A percentile compares a stretch with the other conserved stretches of the same genome.
Conservation (phyloP, 37 sponge, comb jelly and placozoan species). For the Eunapius fragilis region DNA sequence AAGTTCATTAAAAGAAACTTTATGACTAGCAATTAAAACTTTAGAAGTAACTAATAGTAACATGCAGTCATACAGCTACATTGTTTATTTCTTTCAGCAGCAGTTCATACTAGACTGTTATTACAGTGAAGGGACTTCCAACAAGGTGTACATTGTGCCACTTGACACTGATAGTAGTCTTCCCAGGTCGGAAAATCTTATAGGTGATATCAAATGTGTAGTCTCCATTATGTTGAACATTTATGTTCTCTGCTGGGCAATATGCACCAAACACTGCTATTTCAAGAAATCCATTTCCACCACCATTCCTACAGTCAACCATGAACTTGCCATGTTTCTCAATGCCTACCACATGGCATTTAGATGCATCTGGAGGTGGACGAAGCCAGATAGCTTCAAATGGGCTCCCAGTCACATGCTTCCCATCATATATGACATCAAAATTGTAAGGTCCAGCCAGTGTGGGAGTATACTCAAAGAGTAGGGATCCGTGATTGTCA, state of each 20-base stretch:
- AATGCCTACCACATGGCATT: conserved; percentile 13
- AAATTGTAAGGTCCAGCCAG: conserved; percentile 49
- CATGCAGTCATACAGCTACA: too few relatives aligned
- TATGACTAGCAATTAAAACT: too few relatives aligned
- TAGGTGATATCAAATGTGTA: conserved; percentile 51
- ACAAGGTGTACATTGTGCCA: conserved; percentile 56
- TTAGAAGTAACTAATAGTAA: too few relatives aligned
- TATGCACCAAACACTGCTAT: conserved; percentile 47
- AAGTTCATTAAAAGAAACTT: too few relatives aligned
- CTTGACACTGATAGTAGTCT: conserved; percentile 51
- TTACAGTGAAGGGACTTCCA: conserved; percentile 54
- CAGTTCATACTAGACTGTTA: too few relatives aligned
- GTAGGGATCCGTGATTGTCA: background rate
- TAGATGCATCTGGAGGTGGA: conserved; percentile 59
- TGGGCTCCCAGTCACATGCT: conserved; percentile 53
- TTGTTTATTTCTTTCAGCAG: too few relatives aligned
- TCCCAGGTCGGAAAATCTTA: conserved; percentile 34
- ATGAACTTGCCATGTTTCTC: conserved; percentile 32
- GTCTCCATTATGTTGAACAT: conserved; percentile 53
- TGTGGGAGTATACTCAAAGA: conserved; percentile 12
- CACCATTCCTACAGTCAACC: conserved; percentile 46
- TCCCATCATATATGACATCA: conserved; percentile 46
- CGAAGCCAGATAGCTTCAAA: conserved; percentile 44
- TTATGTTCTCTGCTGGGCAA: conserved; percentile 37
- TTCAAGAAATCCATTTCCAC: conserved; percentile 56